Evolutionary conservation across 2,797 vertebrate species (phyloP).

Genomic region (Chiloscyllium punctatum): DNA sequence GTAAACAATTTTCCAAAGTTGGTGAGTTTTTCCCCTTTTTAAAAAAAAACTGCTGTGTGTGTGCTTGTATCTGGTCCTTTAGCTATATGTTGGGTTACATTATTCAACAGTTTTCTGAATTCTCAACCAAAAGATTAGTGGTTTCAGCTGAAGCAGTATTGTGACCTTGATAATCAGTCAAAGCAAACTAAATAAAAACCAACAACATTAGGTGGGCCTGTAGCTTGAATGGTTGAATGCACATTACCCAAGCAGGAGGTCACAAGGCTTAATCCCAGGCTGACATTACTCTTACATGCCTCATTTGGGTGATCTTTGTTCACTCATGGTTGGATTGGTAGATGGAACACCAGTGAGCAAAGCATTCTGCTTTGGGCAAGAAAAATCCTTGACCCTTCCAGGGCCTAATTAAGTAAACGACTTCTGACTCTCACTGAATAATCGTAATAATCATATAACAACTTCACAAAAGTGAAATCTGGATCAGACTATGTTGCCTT

Average conservation of each 20-base stretch:
- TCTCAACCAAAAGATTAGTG: too few relatives aligned
- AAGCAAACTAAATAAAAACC: slow-evolving; percentile 13
- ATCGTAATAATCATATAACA: neutral
- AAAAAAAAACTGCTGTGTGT: neutral
- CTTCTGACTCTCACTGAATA: neutral
- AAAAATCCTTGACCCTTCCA: slow-evolving; percentile 6
- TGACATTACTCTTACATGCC: neutral
- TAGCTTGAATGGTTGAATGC: neutral
- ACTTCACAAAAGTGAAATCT: neutral
- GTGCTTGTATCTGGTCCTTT: neutral
- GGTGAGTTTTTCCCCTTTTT: neutral
- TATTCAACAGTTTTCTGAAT: neutral
- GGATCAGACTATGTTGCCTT: neutral
- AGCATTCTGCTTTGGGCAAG: neutral
- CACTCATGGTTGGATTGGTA: slow-evolving; percentile 21
- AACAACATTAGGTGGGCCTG: neutral
- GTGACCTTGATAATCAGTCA: neutral
- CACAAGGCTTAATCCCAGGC: neutral
- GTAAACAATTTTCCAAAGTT: neutral
- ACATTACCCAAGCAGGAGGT: neutral
- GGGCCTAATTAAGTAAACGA: neutral
- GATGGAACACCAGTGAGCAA: neutral
- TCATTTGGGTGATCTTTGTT: slow-evolving; percentile 15
- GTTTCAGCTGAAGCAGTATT: neutral
- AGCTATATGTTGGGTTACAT: neutral